Conservation (phyloP, 1,140 invertebrate genomes). For the Drosophila serrata region DNA sequence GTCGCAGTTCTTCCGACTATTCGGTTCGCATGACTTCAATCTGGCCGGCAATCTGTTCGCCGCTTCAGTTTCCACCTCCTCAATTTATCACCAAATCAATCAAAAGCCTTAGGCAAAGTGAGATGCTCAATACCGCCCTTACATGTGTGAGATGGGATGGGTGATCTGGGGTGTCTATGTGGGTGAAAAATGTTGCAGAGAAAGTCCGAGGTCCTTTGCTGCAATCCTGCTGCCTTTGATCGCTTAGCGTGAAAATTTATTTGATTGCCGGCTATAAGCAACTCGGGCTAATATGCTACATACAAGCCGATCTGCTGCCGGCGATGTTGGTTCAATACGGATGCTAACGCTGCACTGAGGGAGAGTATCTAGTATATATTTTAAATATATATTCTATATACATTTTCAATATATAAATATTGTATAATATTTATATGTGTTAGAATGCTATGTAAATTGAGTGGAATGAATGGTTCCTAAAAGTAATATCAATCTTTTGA, state of each 20-base stretch:
- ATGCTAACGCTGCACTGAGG: slow-evolving; percentile 27
- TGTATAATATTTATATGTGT: neutral
- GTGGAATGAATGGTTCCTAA: neutral
- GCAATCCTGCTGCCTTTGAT: slow-evolving; percentile 71
- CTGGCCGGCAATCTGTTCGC: slow-evolving; percentile 69
- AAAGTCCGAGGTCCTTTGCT: slow-evolving; percentile 47
- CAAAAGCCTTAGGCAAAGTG: slow-evolving; percentile 70
- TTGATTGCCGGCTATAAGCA: slow-evolving; percentile 81
- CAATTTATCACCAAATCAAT: slow-evolving; percentile 84
- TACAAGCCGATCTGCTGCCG: slow-evolving; percentile 65
- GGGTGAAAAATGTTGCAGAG: slow-evolving; percentile 65
- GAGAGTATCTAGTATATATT: too few species aligned
- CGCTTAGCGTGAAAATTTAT: slow-evolving; percentile 81
- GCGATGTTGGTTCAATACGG: slow-evolving; percentile 25
- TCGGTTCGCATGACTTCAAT: slow-evolving; percentile 45
- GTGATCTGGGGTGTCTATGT: slow-evolving; percentile 20
- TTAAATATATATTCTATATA: neutral
- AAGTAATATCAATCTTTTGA: neutral
- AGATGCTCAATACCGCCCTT: slow-evolving; percentile 17
- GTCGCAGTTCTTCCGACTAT: slow-evolving; percentile 30
- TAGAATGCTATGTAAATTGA: neutral
- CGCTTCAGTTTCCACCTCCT: slow-evolving; percentile 71
- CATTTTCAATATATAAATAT: neutral
- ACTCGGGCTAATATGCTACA: slow-evolving; percentile 79
- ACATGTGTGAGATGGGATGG: slow-evolving; percentile 20